Base-by-base conservation (phyloP, 2,113 vertebrate species). In the Ammodytes marinus region DNA sequence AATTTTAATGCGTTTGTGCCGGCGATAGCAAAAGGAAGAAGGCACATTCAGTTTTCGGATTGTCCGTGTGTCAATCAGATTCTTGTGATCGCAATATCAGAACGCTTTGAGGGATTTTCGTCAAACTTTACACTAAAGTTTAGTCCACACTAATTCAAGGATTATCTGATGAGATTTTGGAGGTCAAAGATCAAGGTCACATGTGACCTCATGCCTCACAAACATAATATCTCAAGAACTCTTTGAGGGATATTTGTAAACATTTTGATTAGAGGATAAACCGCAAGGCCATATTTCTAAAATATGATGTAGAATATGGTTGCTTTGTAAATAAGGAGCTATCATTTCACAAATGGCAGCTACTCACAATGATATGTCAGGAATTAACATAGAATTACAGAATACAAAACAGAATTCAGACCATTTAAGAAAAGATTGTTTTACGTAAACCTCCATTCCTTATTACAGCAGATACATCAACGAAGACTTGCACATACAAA, bases 391-490 rank as follows among this genome's bases (percentile, higher is more conserved):
- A 5, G 4, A 2, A 3, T 2, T 11, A 49, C 37, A 45, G 15
- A 27, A 27, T 27, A 66, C 50, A 54, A 55, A 57, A 69, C 1
- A 59, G 6, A 75, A 39, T 40, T 58, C 13, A 65, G 9, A 57
- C 17, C 27, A 37, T 83, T 65, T 69, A 35, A 68, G 40, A 80
- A 90, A 89, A 77, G 27, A 47, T 1, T 11, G 1, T 39, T 92
- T 92, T 92, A 90, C 81, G 61, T 74, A n/a, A 72, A 37, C 58
- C 43, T 82, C 15, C 2, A 27, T 79, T 86, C 60, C 47, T 75
- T 4, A 10, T 82, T 88, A 91, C 91, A 93, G 90, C 89, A 91
- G 84, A 87, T 55, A 82, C 83, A 85, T 49, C 43, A 45, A 85
- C 10, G 5, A 88, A 65, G 68, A 39, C 54, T 74, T 69, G 54